These are phyloP conservation scores for Rhizoglyphus robini DNA, from an alignment of 1,140 invertebrate genomes.

Conservation along the genomic window DNA sequence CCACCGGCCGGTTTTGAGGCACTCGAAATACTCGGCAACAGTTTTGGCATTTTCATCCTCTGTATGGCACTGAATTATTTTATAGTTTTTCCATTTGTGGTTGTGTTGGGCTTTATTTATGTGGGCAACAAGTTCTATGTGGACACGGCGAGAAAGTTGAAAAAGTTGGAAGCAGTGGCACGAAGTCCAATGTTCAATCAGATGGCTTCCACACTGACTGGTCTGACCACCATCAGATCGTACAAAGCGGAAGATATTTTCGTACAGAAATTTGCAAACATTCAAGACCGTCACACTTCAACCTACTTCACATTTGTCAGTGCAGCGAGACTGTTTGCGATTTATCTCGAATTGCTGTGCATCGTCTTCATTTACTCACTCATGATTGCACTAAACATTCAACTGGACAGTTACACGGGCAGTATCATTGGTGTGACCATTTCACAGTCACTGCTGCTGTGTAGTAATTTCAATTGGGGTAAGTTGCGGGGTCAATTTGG, in stretches of 20 bases:
- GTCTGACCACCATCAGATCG: conserved; percentile 39
- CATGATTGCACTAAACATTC: conserved; percentile 22
- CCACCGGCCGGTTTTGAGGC: no score
- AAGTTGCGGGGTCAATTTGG: no score
- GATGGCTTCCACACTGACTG: conserved; percentile 38
- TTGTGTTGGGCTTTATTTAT: conserved; percentile 55
- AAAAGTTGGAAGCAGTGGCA: conserved; percentile 29
- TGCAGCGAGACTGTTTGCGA: conserved; percentile 64
- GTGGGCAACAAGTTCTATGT: conserved; percentile 60
- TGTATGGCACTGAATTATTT: no score
- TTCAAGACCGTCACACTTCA: conserved; percentile 51
- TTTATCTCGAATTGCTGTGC: conserved; percentile 62
- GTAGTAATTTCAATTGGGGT: conserved; percentile 67
- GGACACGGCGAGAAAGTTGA: no score
- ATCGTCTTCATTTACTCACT: conserved; percentile 48
- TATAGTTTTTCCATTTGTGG: conserved; percentile 48
- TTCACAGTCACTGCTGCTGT: conserved; percentile 57
- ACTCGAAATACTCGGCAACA: conserved; percentile 19
- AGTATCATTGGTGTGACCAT: conserved; percentile 44
- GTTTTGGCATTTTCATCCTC: conserved; percentile 4
- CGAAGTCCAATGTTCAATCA: conserved; percentile 42
- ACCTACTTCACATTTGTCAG: conserved; percentile 57
- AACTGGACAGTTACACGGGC: not conserved
- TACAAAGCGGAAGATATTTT: conserved; percentile 43
- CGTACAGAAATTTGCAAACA: conserved; percentile 43